These are phyloP conservation scores for Neria commutata DNA, from an alignment of 2,888 invertebrate genomes.

Conservation along the genomic window DNA sequence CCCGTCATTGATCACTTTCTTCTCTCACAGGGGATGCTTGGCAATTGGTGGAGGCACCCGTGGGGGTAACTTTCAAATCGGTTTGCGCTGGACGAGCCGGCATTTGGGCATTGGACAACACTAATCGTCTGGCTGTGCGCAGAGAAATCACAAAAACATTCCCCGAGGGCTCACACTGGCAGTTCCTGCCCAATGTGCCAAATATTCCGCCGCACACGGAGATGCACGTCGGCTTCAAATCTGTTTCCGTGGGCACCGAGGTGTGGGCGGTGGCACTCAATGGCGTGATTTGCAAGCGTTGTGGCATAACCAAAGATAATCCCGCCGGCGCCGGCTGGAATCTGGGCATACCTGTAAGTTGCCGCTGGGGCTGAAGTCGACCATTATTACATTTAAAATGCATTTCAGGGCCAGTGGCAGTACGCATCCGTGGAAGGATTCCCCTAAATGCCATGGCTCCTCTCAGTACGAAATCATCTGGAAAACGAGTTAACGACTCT, in stretches of 20 bases:
- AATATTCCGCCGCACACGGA: constrained; percentile 67
- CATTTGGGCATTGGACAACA: constrained; percentile 82
- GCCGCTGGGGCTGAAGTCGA: neutral
- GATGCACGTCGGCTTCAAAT: constrained; percentile 68
- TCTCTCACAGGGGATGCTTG: constrained; percentile 65
- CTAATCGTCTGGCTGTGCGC: constrained; percentile 76
- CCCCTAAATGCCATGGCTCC: too few species aligned
- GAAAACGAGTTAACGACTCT: too few species aligned
- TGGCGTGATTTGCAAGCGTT: constrained; percentile 73
- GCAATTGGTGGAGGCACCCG: constrained; percentile 79
- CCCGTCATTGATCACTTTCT: too few species aligned
- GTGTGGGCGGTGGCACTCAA: constrained; percentile 80
- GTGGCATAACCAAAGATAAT: constrained; percentile 75
- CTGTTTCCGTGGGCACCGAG: constrained; percentile 74
- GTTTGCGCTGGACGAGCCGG: constrained; percentile 75
- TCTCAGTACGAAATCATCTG: too few species aligned
- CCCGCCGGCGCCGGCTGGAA: constrained; percentile 83
- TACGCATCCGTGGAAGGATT: constrained; percentile 59
- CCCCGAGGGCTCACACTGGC: constrained; percentile 87
- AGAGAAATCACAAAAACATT: constrained; percentile 76
- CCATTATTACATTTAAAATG: constrained; percentile 9
- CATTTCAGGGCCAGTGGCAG: constrained; percentile 66
- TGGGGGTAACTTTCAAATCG: constrained; percentile 72
- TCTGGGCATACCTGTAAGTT: constrained; percentile 65
- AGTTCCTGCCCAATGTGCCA: constrained; percentile 68